phyloP scores from a whole-genome alignment of 2,113 vertebrate species.

The Rhynchomys soricoides region DNA sequence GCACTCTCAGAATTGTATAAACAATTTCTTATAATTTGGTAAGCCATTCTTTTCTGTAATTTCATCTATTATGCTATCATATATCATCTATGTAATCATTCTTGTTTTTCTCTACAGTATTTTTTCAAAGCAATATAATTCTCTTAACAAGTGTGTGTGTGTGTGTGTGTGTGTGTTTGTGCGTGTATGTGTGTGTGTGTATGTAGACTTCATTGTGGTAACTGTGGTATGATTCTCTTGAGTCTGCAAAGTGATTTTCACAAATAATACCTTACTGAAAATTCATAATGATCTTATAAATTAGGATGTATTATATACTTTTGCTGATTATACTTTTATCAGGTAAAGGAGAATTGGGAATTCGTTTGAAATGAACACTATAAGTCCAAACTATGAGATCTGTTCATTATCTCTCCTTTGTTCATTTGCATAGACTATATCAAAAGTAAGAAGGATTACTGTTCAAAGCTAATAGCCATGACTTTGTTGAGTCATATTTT shows the following conservation, averaged over 20 bases:
- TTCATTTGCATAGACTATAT: neutral
- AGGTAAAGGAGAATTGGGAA: neutral
- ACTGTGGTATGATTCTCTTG: conserved; percentile 26
- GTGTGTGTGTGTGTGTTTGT: neutral
- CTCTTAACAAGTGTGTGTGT: conserved; percentile 19
- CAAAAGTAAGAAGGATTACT: neutral
- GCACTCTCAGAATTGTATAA: conserved; percentile 47
- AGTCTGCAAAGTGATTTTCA: conserved; percentile 61
- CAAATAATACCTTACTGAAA: conserved; percentile 40
- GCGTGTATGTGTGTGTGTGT: neutral
- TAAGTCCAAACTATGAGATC: neutral
- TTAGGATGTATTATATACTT: neutral
- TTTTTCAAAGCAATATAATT: conserved; percentile 58
- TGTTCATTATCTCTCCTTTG: neutral
- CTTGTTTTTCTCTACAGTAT: conserved; percentile 13
- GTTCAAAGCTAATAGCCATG: neutral
- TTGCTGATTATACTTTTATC: neutral
- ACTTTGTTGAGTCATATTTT: neutral
- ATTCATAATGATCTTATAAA: conserved; percentile 42
- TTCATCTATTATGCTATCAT: conserved; percentile 66
- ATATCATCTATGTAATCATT: conserved; percentile 38
- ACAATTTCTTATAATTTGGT: conserved; percentile 57
- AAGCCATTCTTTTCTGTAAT: conserved; percentile 40
- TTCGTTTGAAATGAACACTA: neutral
- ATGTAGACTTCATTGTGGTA: neutral